A percentile compares a stretch with the other conserved stretches of the same genome.
phyloP scores from a whole-genome alignment of 2,888 invertebrate genomes.

The Argyresthia goedartella region DNA sequence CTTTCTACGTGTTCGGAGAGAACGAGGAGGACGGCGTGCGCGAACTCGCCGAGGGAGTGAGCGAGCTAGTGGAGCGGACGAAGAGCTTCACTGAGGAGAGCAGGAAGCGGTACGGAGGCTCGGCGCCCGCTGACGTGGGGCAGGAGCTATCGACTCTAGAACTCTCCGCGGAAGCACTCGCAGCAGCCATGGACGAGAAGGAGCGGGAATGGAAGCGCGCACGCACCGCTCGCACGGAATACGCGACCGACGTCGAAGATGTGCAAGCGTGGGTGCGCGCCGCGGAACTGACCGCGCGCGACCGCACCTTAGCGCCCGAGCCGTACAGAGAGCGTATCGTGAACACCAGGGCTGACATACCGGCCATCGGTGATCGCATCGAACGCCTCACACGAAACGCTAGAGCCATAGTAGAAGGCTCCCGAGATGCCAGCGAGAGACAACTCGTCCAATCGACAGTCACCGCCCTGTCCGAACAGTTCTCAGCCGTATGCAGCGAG shows the following conservation, averaged over 20 bases:
- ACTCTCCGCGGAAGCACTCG: slow-evolving; percentile 82
- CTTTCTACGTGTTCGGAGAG: slow-evolving; percentile 83
- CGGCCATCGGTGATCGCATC: slow-evolving; percentile 78
- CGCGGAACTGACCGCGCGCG: slow-evolving; percentile 86
- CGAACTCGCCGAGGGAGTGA: slow-evolving; percentile 69
- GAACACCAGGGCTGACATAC: slow-evolving; percentile 81
- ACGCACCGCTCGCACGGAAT: slow-evolving; percentile 84
- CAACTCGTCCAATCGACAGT: slow-evolving; percentile 82
- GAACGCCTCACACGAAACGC: slow-evolving; percentile 85
- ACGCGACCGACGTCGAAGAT: slow-evolving; percentile 82
- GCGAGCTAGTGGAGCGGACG: slow-evolving; percentile 67
- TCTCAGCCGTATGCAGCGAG: slow-evolving; percentile 82
- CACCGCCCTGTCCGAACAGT: slow-evolving; percentile 81
- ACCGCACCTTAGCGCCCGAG: slow-evolving; percentile 83
- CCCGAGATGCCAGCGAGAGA: slow-evolving; percentile 82
- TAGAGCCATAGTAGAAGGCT: slow-evolving; percentile 82
- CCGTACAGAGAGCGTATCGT: slow-evolving; percentile 82
- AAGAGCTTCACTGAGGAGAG: slow-evolving; percentile 72
- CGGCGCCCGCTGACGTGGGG: slow-evolving; percentile 83
- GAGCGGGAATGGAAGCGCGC: slow-evolving; percentile 90
- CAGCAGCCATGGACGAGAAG: slow-evolving; percentile 88
- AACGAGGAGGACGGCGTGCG: slow-evolving; percentile 75
- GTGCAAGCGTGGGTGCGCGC: slow-evolving; percentile 87
- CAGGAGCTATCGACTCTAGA: slow-evolving; percentile 88
- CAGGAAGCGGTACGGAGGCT: slow-evolving; percentile 72